These are phyloP conservation scores for Sisyra nigra DNA, from an alignment of 2,888 invertebrate species.

Conservation along the genomic window DNA sequence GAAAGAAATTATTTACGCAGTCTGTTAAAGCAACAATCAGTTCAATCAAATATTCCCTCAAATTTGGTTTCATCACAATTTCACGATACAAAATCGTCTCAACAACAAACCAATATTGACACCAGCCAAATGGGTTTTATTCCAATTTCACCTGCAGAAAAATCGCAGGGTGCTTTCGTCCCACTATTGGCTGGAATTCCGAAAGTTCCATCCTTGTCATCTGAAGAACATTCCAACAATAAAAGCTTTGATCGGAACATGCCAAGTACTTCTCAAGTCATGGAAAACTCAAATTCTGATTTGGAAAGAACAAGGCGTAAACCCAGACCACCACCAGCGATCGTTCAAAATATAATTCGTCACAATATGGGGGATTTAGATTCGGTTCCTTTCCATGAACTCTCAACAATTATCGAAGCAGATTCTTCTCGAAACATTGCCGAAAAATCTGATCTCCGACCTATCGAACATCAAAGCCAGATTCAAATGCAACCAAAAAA, in stretches of 20 bases:
- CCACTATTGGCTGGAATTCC: too few species aligned
- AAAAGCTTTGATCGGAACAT: neutral
- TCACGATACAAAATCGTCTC: too few species aligned
- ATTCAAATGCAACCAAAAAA: too few species aligned
- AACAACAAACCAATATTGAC: too few species aligned
- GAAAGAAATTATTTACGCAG: too few species aligned
- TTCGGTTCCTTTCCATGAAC: conserved; percentile 22
- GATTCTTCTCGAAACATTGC: neutral
- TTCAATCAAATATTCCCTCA: too few species aligned
- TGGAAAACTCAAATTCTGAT: neutral
- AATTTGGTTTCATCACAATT: too few species aligned
- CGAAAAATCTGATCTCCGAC: neutral
- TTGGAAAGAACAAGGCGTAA: neutral
- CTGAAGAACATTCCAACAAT: neutral
- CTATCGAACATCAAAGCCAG: neutral
- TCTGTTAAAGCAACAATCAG: too few species aligned
- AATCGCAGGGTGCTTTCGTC: too few species aligned
- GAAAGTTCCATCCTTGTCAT: too few species aligned
- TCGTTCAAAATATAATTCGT: conserved; percentile 17
- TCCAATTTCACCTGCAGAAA: too few species aligned
- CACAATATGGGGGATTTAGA: conserved; percentile 19
- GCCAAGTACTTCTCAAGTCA: neutral
- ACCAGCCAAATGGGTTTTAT: too few species aligned
- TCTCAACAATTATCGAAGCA: conserved; percentile 25
- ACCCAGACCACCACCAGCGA: conserved; percentile 23